A percentile compares a stretch with the other conserved stretches of the same genome.
phyloP scores from a whole-genome alignment of 2,113 vertebrate species.

The Phycodurus eques region DNA sequence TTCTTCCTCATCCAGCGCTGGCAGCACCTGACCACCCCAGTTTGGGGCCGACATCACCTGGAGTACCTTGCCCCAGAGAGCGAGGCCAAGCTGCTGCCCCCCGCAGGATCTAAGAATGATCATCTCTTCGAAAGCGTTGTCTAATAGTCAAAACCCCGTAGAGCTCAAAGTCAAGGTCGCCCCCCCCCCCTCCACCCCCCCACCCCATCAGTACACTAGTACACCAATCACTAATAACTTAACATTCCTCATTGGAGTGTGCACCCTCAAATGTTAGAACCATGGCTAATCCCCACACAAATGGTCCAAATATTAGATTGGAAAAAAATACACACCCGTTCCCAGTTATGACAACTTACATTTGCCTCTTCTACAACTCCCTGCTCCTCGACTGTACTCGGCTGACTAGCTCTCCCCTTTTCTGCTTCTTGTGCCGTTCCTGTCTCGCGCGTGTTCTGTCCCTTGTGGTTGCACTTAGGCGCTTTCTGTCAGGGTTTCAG shows the following conservation, averaged over 20 bases:
- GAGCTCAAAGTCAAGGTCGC: neutral
- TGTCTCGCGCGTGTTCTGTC: neutral
- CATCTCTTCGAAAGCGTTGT: constrained; percentile 84
- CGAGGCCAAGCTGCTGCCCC: constrained; percentile 86
- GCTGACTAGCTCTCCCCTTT: neutral
- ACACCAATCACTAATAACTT: neutral
- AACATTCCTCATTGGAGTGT: neutral
- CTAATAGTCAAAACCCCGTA: constrained; percentile 48
- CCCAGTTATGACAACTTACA: neutral
- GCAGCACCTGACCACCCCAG: constrained; percentile 87
- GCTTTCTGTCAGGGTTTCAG: neutral
- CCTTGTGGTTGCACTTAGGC: constrained; percentile 1
- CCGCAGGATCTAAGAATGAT: constrained; percentile 76
- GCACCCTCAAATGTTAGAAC: neutral
- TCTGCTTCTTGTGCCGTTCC: constrained; percentile 4
- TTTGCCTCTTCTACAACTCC: neutral
- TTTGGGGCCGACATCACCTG: constrained; percentile 93
- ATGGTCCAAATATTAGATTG: neutral
- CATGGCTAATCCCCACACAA: neutral
- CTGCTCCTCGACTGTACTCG: neutral
- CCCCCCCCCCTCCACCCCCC: too few species aligned
- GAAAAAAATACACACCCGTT: neutral
- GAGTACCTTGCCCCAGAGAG: constrained; percentile 92
- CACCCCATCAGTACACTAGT: neutral
- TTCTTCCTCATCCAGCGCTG: constrained; percentile 74